Evolutionary conservation across 2,888 invertebrate genomes (phyloP).

Genomic region (Leucophenga maculata): DNA sequence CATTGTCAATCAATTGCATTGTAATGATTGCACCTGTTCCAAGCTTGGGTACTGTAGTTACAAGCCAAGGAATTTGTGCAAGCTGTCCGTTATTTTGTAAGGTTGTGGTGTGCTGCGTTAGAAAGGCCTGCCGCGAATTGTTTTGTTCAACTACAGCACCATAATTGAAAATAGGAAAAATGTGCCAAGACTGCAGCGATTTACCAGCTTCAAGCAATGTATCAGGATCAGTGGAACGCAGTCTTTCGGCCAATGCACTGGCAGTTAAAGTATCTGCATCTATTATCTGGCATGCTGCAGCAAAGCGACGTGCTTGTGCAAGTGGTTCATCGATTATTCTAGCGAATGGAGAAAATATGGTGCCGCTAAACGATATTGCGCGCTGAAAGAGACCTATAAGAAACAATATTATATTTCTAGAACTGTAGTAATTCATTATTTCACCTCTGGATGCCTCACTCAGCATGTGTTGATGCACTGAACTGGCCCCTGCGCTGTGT

Average conservation of each 20-base stretch:
- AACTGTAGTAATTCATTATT: constrained; percentile 33
- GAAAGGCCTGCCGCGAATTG: constrained; percentile 68
- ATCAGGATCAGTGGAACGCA: constrained; percentile 67
- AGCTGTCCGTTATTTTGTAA: constrained; percentile 66
- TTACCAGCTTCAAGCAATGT: constrained; percentile 67
- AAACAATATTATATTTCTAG: neutral
- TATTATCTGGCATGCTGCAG: constrained; percentile 54
- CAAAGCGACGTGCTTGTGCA: constrained; percentile 63
- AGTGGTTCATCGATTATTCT: constrained; percentile 48
- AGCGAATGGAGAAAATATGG: constrained; percentile 62
- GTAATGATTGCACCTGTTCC: constrained; percentile 73
- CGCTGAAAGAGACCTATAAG: constrained; percentile 69
- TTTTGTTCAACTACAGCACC: constrained; percentile 69
- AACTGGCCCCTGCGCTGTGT: constrained; percentile 72
- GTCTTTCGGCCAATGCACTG: constrained; percentile 64
- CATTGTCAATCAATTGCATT: constrained; percentile 42
- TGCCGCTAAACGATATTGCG: constrained; percentile 72
- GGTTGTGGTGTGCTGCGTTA: constrained; percentile 70
- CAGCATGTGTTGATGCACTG: constrained; percentile 72
- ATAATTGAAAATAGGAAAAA: constrained; percentile 70
- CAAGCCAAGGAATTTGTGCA: constrained; percentile 72
- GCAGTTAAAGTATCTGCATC: constrained; percentile 46
- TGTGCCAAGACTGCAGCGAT: constrained; percentile 71
- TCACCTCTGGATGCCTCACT: constrained; percentile 71
- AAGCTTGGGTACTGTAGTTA: constrained; percentile 68